Conservation (phyloP, 2,888 invertebrate genomes). For the Pachycephus smyrnensis region DNA sequence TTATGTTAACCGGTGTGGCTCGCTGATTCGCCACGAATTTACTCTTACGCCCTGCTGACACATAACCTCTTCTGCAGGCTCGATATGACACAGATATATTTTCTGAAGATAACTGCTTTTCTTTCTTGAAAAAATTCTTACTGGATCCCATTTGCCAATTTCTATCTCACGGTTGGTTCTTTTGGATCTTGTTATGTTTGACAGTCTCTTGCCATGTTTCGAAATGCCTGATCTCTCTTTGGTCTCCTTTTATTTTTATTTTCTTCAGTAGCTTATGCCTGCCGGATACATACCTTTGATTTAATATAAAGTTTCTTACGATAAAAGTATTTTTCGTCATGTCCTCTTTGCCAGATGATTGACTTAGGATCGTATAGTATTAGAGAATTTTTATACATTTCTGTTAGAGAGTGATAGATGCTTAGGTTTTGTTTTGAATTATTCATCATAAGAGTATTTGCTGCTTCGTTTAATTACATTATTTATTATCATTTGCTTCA, state of each 20-base stretch:
- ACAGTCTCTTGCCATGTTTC: not conserved
- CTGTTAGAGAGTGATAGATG: not conserved
- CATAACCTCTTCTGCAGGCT: not conserved
- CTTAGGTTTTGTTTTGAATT: not conserved
- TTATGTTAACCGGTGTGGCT: not conserved
- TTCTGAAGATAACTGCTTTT: not conserved
- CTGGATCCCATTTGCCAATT: not conserved
- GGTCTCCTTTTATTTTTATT: not conserved
- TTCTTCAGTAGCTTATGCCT: not conserved
- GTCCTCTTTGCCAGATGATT: not conserved
- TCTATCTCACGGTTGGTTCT: not conserved
- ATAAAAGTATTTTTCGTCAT: not conserved
- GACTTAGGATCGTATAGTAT: not conserved
- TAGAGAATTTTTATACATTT: not conserved
- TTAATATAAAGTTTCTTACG: not conserved
- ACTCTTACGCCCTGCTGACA: not conserved
- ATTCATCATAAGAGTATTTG: not conserved
- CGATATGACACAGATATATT: not conserved
- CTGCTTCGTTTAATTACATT: not conserved
- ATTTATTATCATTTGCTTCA: not conserved
- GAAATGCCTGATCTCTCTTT: not conserved
- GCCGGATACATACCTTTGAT: not conserved
- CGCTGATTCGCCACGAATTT: not conserved
- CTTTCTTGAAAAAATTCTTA: not conserved
- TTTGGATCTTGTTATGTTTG: not conserved